phyloP scores from a whole-genome alignment of 2,797 vertebrate species.

The Tadarida brasiliensis region DNA sequence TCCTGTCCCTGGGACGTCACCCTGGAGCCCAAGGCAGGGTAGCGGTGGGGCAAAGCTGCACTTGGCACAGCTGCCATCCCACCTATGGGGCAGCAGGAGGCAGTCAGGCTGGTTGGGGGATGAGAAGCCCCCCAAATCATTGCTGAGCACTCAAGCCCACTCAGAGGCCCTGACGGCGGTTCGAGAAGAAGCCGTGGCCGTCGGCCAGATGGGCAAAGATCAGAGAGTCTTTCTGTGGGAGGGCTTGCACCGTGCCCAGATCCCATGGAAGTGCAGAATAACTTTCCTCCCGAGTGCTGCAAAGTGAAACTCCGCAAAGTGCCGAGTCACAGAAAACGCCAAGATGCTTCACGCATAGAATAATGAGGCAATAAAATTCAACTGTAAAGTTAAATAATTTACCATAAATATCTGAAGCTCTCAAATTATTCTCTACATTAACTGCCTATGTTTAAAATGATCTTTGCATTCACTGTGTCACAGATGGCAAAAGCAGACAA shows the following conservation, averaged over 20 bases:
- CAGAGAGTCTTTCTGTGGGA: conserved; percentile 57
- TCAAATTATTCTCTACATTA: conserved; percentile 88
- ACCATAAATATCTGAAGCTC: conserved; percentile 90
- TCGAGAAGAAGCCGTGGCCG: rapidly evolving
- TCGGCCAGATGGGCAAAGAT: not conserved
- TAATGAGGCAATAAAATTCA: conserved; percentile 88
- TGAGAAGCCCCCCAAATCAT: not conserved
- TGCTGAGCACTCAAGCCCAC: not conserved
- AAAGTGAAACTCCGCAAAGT: conserved; percentile 85
- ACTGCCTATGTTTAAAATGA: conserved; percentile 88
- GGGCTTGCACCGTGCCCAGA: not conserved
- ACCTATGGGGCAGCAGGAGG: not conserved
- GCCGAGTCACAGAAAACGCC: conserved; percentile 85
- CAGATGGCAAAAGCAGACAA: conserved; percentile 91
- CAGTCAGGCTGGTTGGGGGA: not conserved
- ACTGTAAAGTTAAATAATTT: conserved; percentile 91
- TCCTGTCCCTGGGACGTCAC: not conserved
- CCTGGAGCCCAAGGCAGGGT: rapidly evolving
- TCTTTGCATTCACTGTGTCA: conserved; percentile 90
- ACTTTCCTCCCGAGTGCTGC: conserved; percentile 75
- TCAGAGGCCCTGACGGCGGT: not conserved
- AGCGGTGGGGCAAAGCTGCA: not conserved
- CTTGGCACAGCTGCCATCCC: not conserved
- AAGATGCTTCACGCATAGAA: conserved; percentile 82
- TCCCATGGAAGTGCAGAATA: conserved; percentile 39